These are phyloP conservation scores for Rhynchotus rufescens DNA, from an alignment of 2,797 vertebrate species.

Conservation along the genomic window DNA sequence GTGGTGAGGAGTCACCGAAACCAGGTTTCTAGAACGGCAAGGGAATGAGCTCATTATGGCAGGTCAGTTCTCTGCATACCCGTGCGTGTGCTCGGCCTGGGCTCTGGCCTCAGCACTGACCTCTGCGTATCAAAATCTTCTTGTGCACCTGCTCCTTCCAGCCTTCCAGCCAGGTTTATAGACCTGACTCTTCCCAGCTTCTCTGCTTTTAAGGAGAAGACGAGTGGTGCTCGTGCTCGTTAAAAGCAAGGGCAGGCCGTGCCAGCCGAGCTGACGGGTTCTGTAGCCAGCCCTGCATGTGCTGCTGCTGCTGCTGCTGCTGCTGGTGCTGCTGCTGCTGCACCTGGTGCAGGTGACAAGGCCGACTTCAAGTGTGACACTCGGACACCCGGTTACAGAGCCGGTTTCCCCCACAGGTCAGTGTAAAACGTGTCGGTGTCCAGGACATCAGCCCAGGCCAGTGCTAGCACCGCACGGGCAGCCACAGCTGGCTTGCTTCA, in stretches of 20 bases:
- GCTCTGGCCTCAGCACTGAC: background rate
- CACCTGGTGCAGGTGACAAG: fast-evolving
- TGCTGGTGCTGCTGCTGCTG: background rate
- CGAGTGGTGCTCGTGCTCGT: fast-evolving
- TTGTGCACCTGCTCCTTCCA: background rate
- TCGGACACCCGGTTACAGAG: too few relatives aligned
- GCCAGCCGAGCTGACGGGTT: fast-evolving
- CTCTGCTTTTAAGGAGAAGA: background rate
- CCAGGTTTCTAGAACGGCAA: background rate
- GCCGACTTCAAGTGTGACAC: fast-evolving
- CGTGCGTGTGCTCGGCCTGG: background rate
- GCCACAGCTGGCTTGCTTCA: fast-evolving
- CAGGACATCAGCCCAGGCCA: fast-evolving
- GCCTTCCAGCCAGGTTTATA: background rate
- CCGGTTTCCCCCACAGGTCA: background rate
- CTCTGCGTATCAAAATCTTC: background rate
- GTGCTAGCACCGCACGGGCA: fast-evolving
- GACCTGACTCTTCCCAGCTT: background rate
- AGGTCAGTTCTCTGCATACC: background rate
- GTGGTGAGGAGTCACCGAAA: background rate
- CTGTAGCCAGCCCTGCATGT: background rate
- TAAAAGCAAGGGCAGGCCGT: background rate
- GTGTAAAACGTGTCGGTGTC: background rate
- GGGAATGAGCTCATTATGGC: background rate
- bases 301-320: too few relatives aligned